Base-by-base conservation (phyloP, 2,113 vertebrate genomes). In the Actinemys pallida region DNA sequence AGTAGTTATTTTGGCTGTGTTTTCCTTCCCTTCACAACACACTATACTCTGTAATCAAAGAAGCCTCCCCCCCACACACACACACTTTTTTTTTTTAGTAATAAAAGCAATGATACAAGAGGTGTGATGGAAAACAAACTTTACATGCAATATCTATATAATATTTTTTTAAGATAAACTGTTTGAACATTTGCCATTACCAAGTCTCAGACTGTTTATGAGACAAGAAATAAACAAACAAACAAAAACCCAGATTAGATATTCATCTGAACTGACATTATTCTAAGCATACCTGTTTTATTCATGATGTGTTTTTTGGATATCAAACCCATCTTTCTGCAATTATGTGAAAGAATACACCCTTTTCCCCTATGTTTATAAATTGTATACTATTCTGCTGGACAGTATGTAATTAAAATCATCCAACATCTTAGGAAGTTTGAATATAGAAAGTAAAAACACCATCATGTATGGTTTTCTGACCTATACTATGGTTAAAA, bases 1-100 rank as follows among this genome's bases (percentile, higher is more conserved):
- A 86, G 81, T 49, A 31, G 84, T 56, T 22, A 82, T 54, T 69
- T 50, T 90, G 62, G 29, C 29, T 47, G 50, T n/a, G 56, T n/a
- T 82, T 24, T 78, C 69, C 10, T 88, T 50, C 50, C 27, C 54
- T 42, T n/a, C 81, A 10, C 31, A 76, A n/a, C 1, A 84, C 13
- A 42, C 10, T 42, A 76, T 35, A 57, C 6, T 39, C 53, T 56
- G 80, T n/a, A 76, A 87, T 47, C 22, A 84, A 54, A 54, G 19
- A 56, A 65, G 27, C 53, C 75, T 31, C n/a, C 72, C 12, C 56
- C 80, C 47, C 80, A 39, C 17, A 27, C 0, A 0, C 49, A 0
- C 49, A 59, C 62, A 52, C 1, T 17, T 24, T 25, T 78, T 22
- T 14, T n/a, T 50, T 75, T 52, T 3, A 1, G 27, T 22, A 39